These are phyloP conservation scores for Scytalopus superciliaris DNA, from an alignment of 2,113 vertebrate genomes.

Conservation along the genomic window DNA sequence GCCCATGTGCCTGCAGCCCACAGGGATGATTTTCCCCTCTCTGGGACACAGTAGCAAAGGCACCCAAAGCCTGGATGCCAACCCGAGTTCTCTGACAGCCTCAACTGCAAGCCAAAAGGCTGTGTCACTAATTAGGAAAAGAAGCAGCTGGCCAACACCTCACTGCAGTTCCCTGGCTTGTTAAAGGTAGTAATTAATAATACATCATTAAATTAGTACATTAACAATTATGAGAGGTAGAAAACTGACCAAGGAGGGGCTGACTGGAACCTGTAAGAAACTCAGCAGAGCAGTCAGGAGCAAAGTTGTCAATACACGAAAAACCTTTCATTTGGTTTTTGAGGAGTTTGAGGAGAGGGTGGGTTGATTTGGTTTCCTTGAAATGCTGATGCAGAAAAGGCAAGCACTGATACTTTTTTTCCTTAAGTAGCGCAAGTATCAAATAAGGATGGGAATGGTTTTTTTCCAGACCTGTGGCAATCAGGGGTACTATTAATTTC, in stretches of 20 bases:
- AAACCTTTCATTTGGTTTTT: neutral
- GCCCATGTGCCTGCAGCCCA: neutral
- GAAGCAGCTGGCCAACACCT: neutral
- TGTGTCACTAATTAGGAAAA: neutral
- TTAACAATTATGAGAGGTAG: neutral
- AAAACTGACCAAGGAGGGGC: neutral
- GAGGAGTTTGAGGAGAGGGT: neutral
- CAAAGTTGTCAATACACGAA: neutral
- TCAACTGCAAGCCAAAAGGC: neutral
- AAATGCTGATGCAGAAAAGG: neutral
- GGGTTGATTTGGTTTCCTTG: neutral
- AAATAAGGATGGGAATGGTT: fast-evolving
- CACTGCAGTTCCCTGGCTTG: neutral
- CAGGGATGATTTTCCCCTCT: fast-evolving
- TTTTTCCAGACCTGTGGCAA: neutral
- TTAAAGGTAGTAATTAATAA: neutral
- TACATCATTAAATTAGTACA: neutral
- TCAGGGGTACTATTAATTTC: neutral
- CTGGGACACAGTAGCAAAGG: neutral
- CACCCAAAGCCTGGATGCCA: neutral
- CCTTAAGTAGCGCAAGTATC: neutral
- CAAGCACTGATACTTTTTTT: fast-evolving
- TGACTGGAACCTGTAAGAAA: neutral
- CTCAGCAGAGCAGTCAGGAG: neutral
- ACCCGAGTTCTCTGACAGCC: neutral